Conservation (phyloP, 2,888 invertebrate genomes). For the Digitonthophagus gazella region DNA sequence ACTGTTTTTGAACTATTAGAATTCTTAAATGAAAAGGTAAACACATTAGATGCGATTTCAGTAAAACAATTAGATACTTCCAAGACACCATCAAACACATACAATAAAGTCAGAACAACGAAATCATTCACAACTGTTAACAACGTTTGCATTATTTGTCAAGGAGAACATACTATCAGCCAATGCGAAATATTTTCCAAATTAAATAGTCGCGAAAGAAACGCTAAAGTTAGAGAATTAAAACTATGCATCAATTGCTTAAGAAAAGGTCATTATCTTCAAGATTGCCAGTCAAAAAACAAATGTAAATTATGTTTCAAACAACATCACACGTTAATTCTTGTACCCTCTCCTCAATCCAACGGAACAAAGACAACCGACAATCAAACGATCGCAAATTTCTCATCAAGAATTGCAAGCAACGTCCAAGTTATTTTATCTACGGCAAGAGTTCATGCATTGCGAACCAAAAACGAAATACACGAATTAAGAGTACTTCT, state of each 20-base stretch:
- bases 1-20: slow-evolving; percentile 1
- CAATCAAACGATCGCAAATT: background rate
- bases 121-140: background rate
- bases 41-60: background rate
- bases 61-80: background rate
- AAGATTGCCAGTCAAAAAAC: slow-evolving; percentile 13
- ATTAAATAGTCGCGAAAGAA: slow-evolving; percentile 4
- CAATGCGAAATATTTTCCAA: slow-evolving; percentile 1
- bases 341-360: background rate
- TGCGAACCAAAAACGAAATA: slow-evolving; percentile 22
- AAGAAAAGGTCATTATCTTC: slow-evolving; percentile 8
- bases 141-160: background rate
- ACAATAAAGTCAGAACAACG: background rate
- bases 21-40: slow-evolving; percentile 3
- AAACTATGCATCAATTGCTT: slow-evolving; percentile 14
- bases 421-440: slow-evolving; percentile 3
- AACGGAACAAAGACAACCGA: background rate
- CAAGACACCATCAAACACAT: background rate
- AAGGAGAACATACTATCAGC: background rate
- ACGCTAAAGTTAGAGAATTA: slow-evolving; percentile 6
- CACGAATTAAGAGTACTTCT: slow-evolving; percentile 29
- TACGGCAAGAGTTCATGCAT: slow-evolving; percentile 29
- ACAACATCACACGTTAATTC: slow-evolving; percentile 18
- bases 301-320: slow-evolving; percentile 15
- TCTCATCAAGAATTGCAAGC: slow-evolving; percentile 6